Percentiles rank a stretch among this genome's conserved stretches.
Evolutionary conservation across 2,797 vertebrate genomes (phyloP).

Genomic region (Pseudochirops cupreus): DNA sequence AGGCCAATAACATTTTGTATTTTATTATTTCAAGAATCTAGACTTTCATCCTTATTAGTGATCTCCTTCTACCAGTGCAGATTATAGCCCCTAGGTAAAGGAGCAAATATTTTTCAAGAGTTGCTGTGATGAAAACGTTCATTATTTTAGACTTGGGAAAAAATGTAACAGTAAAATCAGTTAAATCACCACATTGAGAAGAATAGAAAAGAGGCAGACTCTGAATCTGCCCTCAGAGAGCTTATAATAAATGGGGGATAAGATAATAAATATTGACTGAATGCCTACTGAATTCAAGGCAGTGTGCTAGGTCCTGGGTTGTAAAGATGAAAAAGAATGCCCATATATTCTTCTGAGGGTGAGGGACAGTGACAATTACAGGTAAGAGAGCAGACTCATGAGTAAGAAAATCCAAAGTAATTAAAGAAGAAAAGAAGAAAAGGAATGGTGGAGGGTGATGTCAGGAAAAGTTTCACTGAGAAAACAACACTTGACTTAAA

Average conservation of each 20-base stretch:
- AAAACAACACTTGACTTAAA: neutral
- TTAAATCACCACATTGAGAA: neutral
- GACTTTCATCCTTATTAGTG: neutral
- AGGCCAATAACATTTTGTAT: neutral
- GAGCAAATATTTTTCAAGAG: neutral
- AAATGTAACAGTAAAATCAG: neutral
- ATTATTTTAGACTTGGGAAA: neutral
- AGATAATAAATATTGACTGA: slow-evolving; percentile 12
- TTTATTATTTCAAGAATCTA: neutral
- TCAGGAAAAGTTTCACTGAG: neutral
- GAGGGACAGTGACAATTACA: neutral
- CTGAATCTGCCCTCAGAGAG: neutral
- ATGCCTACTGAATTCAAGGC: neutral
- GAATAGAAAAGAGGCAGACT: neutral
- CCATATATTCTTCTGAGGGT: neutral
- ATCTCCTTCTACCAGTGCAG: neutral
- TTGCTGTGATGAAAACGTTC: neutral
- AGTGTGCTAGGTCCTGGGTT: neutral
- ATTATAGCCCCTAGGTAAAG: neutral
- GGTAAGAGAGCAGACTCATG: neutral
- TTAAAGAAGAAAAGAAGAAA: neutral
- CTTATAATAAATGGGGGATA: neutral
- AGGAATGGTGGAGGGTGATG: neutral
- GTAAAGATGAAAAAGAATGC: neutral
- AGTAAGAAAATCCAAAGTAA: neutral